These are phyloP conservation scores for Sympetrum striolatum DNA, from an alignment of 2,888 invertebrate species.

Conservation along the genomic window DNA sequence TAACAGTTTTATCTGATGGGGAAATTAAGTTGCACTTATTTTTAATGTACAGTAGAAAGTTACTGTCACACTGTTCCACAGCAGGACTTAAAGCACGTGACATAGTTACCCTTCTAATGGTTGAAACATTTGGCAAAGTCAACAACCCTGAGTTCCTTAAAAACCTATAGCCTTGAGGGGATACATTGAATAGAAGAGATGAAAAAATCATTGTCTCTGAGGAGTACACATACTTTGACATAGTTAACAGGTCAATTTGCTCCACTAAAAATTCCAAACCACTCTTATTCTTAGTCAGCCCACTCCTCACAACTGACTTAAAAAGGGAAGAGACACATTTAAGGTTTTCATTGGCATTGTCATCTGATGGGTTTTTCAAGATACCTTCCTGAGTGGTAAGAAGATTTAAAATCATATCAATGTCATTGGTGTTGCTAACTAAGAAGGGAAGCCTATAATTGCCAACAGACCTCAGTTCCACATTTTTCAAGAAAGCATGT, in stretches of 20 bases:
- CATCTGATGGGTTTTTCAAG: background rate
- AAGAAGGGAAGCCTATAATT: background rate
- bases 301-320: background rate
- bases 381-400: background rate
- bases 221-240: no score
- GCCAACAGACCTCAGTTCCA: background rate
- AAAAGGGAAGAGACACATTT: background rate
- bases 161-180: constrained; percentile 9
- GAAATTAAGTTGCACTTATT: no score
- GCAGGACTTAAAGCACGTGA: no score
- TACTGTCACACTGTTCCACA: no score
- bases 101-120: no score
- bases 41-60: no score
- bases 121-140: no score
- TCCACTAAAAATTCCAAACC: no score
- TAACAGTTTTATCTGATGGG: no score
- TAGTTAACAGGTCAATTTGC: no score
- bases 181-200: background rate
- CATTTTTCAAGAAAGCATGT: no score
- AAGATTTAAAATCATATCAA: background rate
- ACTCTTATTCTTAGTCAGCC: no score
- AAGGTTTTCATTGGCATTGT: background rate
- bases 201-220: background rate
- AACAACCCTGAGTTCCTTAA: background rate
- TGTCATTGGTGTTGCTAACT: background rate